A percentile compares a stretch with the other conserved stretches of the same genome.
Evolutionary conservation across 2,797 vertebrate genomes (phyloP).

Genomic region (Poeciliopsis paucimaculata): DNA sequence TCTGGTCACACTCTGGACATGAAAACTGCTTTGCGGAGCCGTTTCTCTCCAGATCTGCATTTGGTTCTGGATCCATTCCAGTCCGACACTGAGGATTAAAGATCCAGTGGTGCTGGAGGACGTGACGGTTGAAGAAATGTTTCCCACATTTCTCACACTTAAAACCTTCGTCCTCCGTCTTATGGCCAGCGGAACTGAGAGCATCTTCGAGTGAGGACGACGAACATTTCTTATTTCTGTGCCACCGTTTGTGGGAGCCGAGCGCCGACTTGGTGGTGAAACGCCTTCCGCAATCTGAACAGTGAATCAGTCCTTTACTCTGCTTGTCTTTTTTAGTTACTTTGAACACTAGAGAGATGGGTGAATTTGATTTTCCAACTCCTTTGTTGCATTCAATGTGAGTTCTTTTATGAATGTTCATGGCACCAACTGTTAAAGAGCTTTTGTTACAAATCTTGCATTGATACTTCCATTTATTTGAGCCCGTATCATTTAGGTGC

Average conservation of each 20-base stretch:
- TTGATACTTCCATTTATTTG: conserved; percentile 72
- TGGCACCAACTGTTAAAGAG: conserved; percentile 77
- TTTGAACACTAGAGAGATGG: conserved; percentile 31
- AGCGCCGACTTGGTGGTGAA: conserved; percentile 81
- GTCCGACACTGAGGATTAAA: conserved; percentile 63
- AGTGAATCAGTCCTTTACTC: conserved; percentile 68
- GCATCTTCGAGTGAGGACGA: conserved; percentile 57
- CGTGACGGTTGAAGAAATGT: conserved; percentile 75
- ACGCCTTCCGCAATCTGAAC: conserved; percentile 78
- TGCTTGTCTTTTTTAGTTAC: conserved; percentile 52
- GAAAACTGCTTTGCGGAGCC: conserved; percentile 25
- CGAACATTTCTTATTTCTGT: conserved; percentile 74
- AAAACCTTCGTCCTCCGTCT: conserved; percentile 68
- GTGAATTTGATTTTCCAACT: conserved; percentile 36
- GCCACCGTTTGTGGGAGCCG: conserved; percentile 81
- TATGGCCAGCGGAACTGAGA: conserved; percentile 37
- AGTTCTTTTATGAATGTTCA: conserved; percentile 81
- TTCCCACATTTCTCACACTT: conserved; percentile 76
- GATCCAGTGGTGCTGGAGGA: conserved; percentile 75
- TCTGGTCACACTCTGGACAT: conserved; percentile 56
- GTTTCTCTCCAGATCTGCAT: conserved; percentile 3
- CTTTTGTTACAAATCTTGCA: conserved; percentile 76
- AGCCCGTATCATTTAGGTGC: not conserved
- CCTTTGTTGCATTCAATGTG: conserved; percentile 58
- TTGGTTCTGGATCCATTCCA: conserved; percentile 30